Base-by-base conservation (phyloP, 2,113 vertebrate genomes). In the Apteryx owenii region DNA sequence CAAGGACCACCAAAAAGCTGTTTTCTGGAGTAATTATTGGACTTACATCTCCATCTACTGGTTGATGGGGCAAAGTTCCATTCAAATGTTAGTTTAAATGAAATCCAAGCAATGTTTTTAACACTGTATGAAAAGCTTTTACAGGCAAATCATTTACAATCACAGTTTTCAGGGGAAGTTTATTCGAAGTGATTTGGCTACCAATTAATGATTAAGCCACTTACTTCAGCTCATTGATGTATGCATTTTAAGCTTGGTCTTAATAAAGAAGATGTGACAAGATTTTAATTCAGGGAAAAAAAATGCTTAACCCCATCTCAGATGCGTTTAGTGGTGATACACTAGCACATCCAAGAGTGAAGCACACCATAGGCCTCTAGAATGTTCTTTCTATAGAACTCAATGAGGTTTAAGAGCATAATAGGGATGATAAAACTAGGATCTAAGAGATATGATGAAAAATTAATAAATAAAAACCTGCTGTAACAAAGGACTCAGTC, bases 11-110 rank as follows among this genome's bases (percentile, higher is more conserved):
- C 40, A 42, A 83, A 79, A 73, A 16, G 28, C 28, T 28, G 9
- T 5, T 86, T 70, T 56, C 23, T 25, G n/a, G 14, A 60, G 44
- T 66, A 86, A 95, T 96, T 97, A 54, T 77, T 97, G 89, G 85
- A 85, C 88, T 94, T 98, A 29, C 5, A 94, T 86, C 94, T 88
- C 98, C 98, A 98, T 90, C 98, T 98, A 36, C 98, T 98, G 98
- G 98, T 64, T 68, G 26, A 1, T 68, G 62, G 19, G 6, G 44
- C 54, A 60, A 95, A 94, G 22, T 40, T 72, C 65, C 46, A 29
- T 77, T 65, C 42, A 70, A 81, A 60, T 44, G 53, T 20, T 73
- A 3, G 5, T 18, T 33, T 21, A 51, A 56, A 50, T 79, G 9
- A 88, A 91, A 87, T n/a, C 25, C 13, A 48, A 69, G 38, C 18